phyloP scores from a whole-genome alignment of 2,888 invertebrate species.

The Agelastica alni region DNA sequence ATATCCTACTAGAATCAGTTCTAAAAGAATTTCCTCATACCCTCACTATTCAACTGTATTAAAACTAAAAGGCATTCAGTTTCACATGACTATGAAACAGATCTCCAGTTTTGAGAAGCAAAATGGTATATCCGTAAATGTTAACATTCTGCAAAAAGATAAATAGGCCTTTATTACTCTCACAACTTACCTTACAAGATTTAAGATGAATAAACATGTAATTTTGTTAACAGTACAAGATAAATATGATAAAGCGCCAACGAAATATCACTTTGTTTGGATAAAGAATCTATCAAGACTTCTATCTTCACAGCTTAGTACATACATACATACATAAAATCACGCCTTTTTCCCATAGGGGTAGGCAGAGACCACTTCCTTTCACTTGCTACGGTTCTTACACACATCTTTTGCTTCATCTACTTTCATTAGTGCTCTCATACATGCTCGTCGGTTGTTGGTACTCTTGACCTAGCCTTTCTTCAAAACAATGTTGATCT shows the following conservation, averaged over 20 bases:
- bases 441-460: too few species aligned
- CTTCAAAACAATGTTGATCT: too few species aligned
- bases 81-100: slow-evolving; percentile 36
- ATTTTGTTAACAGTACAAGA: slow-evolving; percentile 34
- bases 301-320: slow-evolving; percentile 4
- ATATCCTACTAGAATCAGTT: slow-evolving; percentile 25
- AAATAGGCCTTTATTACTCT: slow-evolving; percentile 7
- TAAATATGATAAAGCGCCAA: slow-evolving; percentile 5
- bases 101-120: slow-evolving; percentile 40
- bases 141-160: slow-evolving; percentile 33
- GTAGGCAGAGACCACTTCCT: too few species aligned
- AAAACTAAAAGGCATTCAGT: slow-evolving; percentile 37
- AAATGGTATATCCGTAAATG: slow-evolving; percentile 38
- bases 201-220: slow-evolving; percentile 21
- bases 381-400: too few species aligned
- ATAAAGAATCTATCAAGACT: slow-evolving; percentile 14
- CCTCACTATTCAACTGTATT: slow-evolving; percentile 36
- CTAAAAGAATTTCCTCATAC: slow-evolving; percentile 33
- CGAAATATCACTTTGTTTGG: slow-evolving; percentile 12
- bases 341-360: too few species aligned
- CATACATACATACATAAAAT: not conserved
- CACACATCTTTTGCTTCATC: too few species aligned
- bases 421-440: too few species aligned
- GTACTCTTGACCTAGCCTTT: too few species aligned
- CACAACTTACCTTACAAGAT: slow-evolving; percentile 20